Evolutionary conservation across 2,888 invertebrate genomes (phyloP), one percentile per base, ranked within the genome.

Genomic region (Aphidoletes aphidimyza): DNA sequence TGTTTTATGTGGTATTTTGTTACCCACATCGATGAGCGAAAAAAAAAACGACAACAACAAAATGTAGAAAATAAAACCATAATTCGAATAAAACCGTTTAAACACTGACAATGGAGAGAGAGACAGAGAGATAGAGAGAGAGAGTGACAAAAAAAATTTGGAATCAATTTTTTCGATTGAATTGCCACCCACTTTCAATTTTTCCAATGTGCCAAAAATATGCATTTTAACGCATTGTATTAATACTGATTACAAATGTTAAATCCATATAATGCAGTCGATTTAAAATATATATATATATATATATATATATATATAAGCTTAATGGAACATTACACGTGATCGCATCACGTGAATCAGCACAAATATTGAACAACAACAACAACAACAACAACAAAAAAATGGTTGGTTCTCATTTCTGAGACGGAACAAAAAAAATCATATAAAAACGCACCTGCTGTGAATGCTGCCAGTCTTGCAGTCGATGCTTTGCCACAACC

Each of bases 401-500:
- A 17, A 22, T 3, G 22, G 54, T 2, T 5, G 9, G 47, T 14
- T 8, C 47, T 47, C 17, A 47, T 54, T 69, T 69, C 14, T n/a
- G 17, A 69, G 30, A n/a, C 11, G 69, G n/a, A n/a, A n/a, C n/a
- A n/a, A n/a, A n/a, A n/a, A n/a, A n/a, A n/a, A n/a, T n/a, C n/a
- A n/a, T n/a, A 69, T 14, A 34, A 69, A 69, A 69, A 19, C 34
- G 17, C 34, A 92, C 93, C 93, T 0, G 97, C 97, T 0, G 97
- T 94, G 88, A 95, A 97, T 0, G 96, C 92, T 0, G 97, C 94
- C 6, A 98, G 91, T 84, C 92, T 92, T 30, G 96, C 94, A 34
- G 97, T 92, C 86, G 94, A 94, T 88, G 95, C 94, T 90, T 98
- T 97, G 30, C 98, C 98, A 87, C 95, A 94, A 30, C 98, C 97